Conservation (phyloP, 2,113 vertebrate genomes). For the Myotis yumanensis region DNA sequence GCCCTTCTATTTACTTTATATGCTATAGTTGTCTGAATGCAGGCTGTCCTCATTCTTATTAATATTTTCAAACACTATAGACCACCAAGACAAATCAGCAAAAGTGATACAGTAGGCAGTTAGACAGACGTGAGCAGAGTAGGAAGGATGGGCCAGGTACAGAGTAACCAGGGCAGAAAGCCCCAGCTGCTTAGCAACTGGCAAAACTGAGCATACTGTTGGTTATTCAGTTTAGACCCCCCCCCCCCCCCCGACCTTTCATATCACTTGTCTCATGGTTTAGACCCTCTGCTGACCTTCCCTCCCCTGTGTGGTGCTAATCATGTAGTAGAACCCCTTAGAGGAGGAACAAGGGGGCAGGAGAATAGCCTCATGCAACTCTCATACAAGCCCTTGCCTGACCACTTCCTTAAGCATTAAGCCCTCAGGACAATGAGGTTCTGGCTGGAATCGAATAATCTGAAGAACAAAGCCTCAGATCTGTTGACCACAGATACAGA, state of each 20-base stretch:
- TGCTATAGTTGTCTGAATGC: not conserved
- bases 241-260: not conserved
- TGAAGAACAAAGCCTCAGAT: not conserved
- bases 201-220: not conserved
- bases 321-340: not conserved
- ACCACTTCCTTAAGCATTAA: not conserved
- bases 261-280: not conserved
- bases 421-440: not conserved
- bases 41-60: not conserved
- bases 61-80: not conserved
- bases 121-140: not conserved
- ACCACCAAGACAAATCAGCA: not conserved
- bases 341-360: not conserved
- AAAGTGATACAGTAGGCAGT: not conserved
- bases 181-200: not conserved
- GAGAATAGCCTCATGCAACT: not conserved
- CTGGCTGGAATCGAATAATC: not conserved
- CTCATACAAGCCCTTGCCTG: not conserved
- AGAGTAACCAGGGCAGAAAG: not conserved
- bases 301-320: not conserved
- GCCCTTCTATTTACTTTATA: not conserved
- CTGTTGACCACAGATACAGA: not conserved
- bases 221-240: not conserved
- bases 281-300: not conserved
- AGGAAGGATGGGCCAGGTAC: not conserved